Evolutionary conservation across 2,888 invertebrate genomes (phyloP).

Genomic region (Amphiduros pacificus): DNA sequence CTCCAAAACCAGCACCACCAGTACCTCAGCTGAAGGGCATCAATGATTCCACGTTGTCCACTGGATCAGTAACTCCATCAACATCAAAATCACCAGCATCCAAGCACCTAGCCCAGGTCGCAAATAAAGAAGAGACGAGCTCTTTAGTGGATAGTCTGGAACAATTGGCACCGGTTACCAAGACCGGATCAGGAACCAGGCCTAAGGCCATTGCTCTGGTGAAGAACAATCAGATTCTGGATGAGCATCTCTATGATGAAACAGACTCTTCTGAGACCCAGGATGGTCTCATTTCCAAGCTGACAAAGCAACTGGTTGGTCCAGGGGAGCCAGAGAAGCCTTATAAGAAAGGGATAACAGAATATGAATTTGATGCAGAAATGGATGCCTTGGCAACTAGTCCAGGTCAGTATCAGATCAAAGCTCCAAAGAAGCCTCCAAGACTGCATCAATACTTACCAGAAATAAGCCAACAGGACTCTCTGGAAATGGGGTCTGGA

Average conservation of each 20-base stretch:
- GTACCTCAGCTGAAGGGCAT: neutral
- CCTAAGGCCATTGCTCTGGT: slow-evolving; percentile 4
- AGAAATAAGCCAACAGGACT: neutral
- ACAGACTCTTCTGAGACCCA: neutral
- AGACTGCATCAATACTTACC: neutral
- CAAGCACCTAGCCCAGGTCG: neutral
- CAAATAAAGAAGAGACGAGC: neutral
- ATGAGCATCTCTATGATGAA: slow-evolving; percentile 1
- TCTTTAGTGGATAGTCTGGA: neutral
- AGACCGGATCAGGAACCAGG: slow-evolving; percentile 3
- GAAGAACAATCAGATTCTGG: slow-evolving; percentile 9
- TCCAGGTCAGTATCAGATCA: neutral
- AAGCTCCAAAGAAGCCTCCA: too few relatives aligned
- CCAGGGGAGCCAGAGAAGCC: slow-evolving; percentile 12
- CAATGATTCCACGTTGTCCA: neutral
- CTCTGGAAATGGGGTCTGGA: neutral
- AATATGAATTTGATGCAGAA: slow-evolving; percentile 23
- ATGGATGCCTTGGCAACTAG: neutral
- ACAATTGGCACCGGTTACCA: neutral
- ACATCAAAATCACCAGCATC: neutral
- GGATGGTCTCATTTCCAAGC: slow-evolving; percentile 2
- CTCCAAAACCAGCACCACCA: too few relatives aligned
- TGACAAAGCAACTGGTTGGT: slow-evolving; percentile 6
- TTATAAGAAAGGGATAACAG: slow-evolving; percentile 26
- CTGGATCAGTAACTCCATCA: neutral